Evolutionary conservation across 2,797 vertebrate genomes (phyloP).

Genomic region (Rhinoraja longicauda): DNA sequence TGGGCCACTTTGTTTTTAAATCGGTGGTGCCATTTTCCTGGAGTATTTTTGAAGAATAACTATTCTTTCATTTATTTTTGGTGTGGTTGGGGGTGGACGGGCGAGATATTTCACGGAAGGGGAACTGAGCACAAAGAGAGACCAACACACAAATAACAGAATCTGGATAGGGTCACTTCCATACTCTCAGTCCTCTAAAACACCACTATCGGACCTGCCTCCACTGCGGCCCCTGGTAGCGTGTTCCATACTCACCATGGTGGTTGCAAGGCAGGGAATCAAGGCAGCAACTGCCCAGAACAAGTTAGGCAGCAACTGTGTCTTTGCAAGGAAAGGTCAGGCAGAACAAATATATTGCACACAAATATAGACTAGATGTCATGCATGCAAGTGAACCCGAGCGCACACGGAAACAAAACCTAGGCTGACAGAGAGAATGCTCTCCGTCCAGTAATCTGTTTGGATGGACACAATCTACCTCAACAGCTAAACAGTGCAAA

Average conservation of each 20-base stretch:
- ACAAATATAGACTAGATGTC: background rate
- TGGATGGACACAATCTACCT: background rate
- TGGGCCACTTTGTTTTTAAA: background rate
- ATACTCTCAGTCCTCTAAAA: background rate
- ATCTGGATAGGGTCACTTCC: background rate
- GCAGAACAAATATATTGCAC: constrained; percentile 30
- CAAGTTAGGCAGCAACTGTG: background rate
- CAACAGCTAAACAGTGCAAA: too few relatives aligned
- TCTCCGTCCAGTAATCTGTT: background rate
- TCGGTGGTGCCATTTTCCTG: background rate
- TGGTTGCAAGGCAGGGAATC: background rate
- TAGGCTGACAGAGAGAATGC: background rate
- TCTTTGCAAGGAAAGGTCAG: constrained; percentile 9
- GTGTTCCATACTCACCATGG: background rate
- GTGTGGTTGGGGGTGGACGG: background rate
- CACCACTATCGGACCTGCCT: too few relatives aligned
- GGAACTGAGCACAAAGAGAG: background rate
- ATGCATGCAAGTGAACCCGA: constrained; percentile 10
- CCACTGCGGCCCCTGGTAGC: too few relatives aligned
- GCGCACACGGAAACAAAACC: background rate
- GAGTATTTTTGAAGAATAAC: background rate
- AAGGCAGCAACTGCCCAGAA: background rate
- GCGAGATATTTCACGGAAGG: too few relatives aligned
- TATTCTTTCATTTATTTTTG: background rate
- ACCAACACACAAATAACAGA: constrained; percentile 12